These are phyloP conservation scores for Coluber constrictor DNA, from an alignment of 2,797 vertebrate genomes.

Conservation along the genomic window DNA sequence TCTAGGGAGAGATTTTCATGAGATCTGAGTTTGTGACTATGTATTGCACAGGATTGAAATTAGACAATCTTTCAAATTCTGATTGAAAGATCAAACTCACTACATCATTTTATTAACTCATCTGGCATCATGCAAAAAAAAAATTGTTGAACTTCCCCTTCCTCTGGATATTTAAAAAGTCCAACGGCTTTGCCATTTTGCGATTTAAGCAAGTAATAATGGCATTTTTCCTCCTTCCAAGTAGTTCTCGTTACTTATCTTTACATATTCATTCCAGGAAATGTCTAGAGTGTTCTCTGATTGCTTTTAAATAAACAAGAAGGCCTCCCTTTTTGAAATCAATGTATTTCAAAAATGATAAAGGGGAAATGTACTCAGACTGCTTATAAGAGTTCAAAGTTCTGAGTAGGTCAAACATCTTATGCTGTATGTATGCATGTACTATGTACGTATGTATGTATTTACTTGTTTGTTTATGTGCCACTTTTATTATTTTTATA, in stretches of 20 bases:
- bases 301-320: constrained; percentile 67
- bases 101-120: not conserved
- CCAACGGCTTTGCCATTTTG: not conserved
- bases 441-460: not conserved
- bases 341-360: constrained; percentile 42
- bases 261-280: constrained; percentile 70
- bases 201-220: not conserved
- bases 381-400: not conserved
- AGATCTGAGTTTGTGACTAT: not conserved
- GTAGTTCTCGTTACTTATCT: constrained; percentile 52
- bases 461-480: not conserved
- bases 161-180: not conserved
- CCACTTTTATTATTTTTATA: not conserved
- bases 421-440: constrained; percentile 10
- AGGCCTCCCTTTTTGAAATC: constrained; percentile 46
- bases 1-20: not conserved
- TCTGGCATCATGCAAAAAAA: not conserved
- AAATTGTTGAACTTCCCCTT: not conserved
- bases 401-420: constrained; percentile 46
- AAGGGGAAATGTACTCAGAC: constrained; percentile 6
- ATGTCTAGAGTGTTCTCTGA: constrained; percentile 72
- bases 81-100: not conserved
- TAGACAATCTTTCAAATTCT: not conserved
- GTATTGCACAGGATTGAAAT: not conserved
- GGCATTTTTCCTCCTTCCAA: constrained; percentile 8